Conservation (phyloP, 37 sponge, comb jelly and placozoan species). For the Haliclona indistincta region DNA sequence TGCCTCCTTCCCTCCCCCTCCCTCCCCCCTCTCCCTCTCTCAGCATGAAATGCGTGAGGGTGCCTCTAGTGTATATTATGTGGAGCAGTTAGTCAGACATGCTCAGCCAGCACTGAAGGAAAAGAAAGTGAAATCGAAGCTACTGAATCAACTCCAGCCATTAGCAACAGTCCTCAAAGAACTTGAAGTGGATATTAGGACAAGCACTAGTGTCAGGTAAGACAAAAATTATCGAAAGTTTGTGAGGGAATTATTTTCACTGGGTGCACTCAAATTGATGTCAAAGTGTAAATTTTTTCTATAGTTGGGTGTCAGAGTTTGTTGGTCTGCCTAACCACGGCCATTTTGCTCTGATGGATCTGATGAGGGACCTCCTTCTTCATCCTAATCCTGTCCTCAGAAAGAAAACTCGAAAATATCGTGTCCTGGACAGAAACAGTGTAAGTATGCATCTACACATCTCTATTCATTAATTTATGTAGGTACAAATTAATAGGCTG, state of each 20-base stretch:
- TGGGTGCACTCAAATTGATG: too few species aligned
- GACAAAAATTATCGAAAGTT: too few species aligned
- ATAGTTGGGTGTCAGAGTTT: slow-evolving; percentile 76
- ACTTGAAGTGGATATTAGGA: slow-evolving; percentile 85
- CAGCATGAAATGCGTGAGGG: slow-evolving; percentile 71
- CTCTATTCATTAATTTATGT: too few species aligned
- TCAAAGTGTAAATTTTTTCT: background rate
- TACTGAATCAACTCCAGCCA: slow-evolving; percentile 63
- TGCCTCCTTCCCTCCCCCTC: background rate
- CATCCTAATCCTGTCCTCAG: slow-evolving; percentile 36
- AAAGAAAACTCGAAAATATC: slow-evolving; percentile 59
- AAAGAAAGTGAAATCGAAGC: slow-evolving; percentile 61
- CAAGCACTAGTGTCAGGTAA: too few species aligned
- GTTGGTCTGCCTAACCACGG: slow-evolving; percentile 76
- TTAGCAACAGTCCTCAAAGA: slow-evolving; percentile 55
- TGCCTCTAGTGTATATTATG: slow-evolving; percentile 65
- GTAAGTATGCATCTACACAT: slow-evolving; percentile 33
- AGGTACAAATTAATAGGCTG: background rate
- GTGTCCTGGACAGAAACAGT: slow-evolving; percentile 53
- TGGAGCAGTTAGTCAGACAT: slow-evolving; percentile 79
- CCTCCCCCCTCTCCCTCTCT: background rate
- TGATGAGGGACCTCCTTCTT: slow-evolving; percentile 62
- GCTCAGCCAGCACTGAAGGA: slow-evolving; percentile 70
- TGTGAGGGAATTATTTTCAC: too few species aligned
- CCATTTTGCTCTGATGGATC: slow-evolving; percentile 70